phyloP scores from a whole-genome alignment of 2,888 invertebrate species.

The Philaethria dido region DNA sequence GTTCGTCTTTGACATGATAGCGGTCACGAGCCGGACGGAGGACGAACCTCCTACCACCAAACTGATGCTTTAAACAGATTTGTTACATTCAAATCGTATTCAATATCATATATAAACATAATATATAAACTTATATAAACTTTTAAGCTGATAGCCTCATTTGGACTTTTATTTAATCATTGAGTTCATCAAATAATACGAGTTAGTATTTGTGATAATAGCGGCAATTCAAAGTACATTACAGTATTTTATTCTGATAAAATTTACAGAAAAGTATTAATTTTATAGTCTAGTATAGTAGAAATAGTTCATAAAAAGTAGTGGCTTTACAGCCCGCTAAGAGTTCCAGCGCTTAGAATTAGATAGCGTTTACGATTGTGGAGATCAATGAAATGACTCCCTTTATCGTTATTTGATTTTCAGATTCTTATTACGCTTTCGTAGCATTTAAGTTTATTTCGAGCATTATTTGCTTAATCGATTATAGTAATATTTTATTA shows the following conservation, averaged over 20 bases:
- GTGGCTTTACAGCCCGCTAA: constrained; percentile 32
- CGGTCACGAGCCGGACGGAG: too few species aligned
- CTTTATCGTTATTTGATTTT: constrained; percentile 35
- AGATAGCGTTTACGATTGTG: constrained; percentile 40
- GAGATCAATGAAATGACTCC: constrained; percentile 34
- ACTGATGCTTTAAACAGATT: too few species aligned
- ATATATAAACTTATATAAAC: background rate
- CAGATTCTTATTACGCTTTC: constrained; percentile 23
- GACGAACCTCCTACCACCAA: too few species aligned
- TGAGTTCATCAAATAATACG: constrained; percentile 22
- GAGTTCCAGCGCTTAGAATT: constrained; percentile 35
- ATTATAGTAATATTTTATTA: background rate
- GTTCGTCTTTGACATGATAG: too few species aligned
- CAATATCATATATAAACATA: too few species aligned
- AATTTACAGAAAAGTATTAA: constrained; percentile 30
- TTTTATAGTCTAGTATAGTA: constrained; percentile 29
- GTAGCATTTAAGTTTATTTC: constrained; percentile 14
- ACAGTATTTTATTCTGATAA: constrained; percentile 34
- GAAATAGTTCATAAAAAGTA: constrained; percentile 36
- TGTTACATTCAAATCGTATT: too few species aligned
- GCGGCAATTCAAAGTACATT: constrained; percentile 33
- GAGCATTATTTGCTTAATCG: constrained; percentile 20
- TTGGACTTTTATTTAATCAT: constrained; percentile 6
- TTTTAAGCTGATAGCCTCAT: background rate
- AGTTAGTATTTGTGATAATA: constrained; percentile 35